These are phyloP conservation scores for Bellardia pandia DNA, from an alignment of 2,888 invertebrate species.

Conservation along the genomic window DNA sequence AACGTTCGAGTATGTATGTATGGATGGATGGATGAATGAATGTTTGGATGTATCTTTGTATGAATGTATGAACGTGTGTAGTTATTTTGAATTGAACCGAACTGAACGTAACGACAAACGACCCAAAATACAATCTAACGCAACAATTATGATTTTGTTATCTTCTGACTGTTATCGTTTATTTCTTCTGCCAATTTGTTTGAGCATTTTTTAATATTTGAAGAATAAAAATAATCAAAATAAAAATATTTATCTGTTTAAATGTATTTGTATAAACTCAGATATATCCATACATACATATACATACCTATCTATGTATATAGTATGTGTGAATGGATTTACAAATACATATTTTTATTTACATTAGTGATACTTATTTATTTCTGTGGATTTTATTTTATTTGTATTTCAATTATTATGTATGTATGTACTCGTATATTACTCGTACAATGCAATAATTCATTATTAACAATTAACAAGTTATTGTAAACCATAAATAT, in stretches of 20 bases:
- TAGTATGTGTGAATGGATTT: no score
- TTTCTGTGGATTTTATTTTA: slow-evolving; percentile 19
- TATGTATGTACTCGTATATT: background rate
- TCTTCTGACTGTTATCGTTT: slow-evolving; percentile 55
- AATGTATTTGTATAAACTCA: background rate
- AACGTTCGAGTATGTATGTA: slow-evolving; percentile 1
- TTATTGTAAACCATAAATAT: slow-evolving; percentile 31
- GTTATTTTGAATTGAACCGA: slow-evolving; percentile 9
- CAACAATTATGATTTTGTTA: slow-evolving; percentile 60
- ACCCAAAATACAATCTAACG: background rate
- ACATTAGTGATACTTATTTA: background rate
- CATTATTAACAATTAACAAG: slow-evolving; percentile 1
- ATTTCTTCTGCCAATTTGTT: slow-evolving; percentile 54
- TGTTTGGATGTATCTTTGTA: background rate
- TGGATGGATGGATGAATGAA: background rate
- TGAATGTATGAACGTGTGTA: background rate
- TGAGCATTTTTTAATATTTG: slow-evolving; percentile 9
- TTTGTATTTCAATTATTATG: slow-evolving; percentile 8
- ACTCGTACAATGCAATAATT: slow-evolving; percentile 7
- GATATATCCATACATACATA: no score
- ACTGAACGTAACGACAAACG: slow-evolving; percentile 20
- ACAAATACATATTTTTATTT: no score
- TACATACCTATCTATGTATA: no score
- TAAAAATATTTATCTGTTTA: slow-evolving; percentile 2
- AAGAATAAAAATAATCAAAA: background rate